Percentiles rank a stretch among this genome's conserved stretches.
These are phyloP conservation scores for Bombylius major DNA, from an alignment of 2,888 invertebrate species.

Conservation along the genomic window DNA sequence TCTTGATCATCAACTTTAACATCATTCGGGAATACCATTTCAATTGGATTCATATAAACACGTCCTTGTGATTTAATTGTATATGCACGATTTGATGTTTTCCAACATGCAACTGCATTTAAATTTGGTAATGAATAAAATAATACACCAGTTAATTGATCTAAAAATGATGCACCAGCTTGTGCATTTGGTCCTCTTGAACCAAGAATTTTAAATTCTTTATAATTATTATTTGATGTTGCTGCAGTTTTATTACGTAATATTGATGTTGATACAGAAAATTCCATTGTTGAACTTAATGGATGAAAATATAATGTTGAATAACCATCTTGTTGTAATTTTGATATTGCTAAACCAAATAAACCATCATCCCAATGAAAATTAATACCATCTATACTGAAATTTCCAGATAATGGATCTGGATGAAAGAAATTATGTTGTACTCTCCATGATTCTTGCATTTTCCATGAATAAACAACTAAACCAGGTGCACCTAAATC, in stretches of 20 bases:
- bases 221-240: slow-evolving; percentile 40
- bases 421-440: slow-evolving; percentile 57
- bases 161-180: slow-evolving; percentile 59
- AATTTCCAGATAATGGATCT: slow-evolving; percentile 59
- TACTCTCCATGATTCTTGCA: slow-evolving; percentile 60
- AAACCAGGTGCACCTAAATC: slow-evolving; percentile 57
- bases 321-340: slow-evolving; percentile 49
- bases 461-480: slow-evolving; percentile 63
- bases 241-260: slow-evolving; percentile 48
- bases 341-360: slow-evolving; percentile 59
- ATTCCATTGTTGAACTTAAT: slow-evolving; percentile 63
- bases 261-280: slow-evolving; percentile 55
- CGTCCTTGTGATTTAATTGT: slow-evolving; percentile 57
- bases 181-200: slow-evolving; percentile 59
- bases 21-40: slow-evolving; percentile 66
- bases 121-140: slow-evolving; percentile 63
- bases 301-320: slow-evolving; percentile 70
- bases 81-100: slow-evolving; percentile 53
- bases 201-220: slow-evolving; percentile 54
- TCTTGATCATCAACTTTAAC: slow-evolving; percentile 61
- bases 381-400: slow-evolving; percentile 53
- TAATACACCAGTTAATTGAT: slow-evolving; percentile 55
- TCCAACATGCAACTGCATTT: slow-evolving; percentile 69
- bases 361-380: slow-evolving; percentile 69
- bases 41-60: slow-evolving; percentile 54